These are phyloP conservation scores for Myotis lucifugus DNA, from an alignment of 2,113 vertebrate species.

Conservation along the genomic window DNA sequence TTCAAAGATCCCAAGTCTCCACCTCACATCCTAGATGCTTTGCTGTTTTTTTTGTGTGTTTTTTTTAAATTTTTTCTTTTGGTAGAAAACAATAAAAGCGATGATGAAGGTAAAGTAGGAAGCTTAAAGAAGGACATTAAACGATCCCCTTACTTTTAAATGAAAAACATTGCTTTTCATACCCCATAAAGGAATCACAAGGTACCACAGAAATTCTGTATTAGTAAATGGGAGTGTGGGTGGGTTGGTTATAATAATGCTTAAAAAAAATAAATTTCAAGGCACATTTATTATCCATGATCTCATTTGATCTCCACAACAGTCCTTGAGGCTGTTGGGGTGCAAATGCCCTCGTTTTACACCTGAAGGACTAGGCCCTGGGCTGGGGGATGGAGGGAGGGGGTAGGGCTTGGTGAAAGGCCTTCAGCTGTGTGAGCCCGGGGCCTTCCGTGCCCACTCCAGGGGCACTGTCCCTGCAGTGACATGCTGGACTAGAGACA, in stretches of 20 bases:
- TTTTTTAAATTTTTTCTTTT: background rate
- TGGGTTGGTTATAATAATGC: slow-evolving; percentile 5
- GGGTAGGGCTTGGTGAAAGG: background rate
- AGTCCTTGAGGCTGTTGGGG: background rate
- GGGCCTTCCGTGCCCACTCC: background rate
- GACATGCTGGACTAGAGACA: background rate
- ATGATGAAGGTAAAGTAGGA: background rate
- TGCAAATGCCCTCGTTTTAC: slow-evolving; percentile 19
- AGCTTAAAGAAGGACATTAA: slow-evolving; percentile 9
- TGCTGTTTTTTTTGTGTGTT: background rate
- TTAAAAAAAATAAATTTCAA: background rate
- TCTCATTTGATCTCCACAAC: slow-evolving; percentile 55
- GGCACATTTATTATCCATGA: slow-evolving; percentile 58
- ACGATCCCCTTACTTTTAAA: slow-evolving; percentile 24
- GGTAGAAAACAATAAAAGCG: slow-evolving; percentile 1
- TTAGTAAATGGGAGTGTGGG: background rate
- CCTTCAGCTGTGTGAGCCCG: background rate
- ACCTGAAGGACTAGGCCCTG: background rate
- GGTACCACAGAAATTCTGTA: background rate
- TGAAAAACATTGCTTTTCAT: slow-evolving; percentile 49
- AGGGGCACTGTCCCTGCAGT: background rate
- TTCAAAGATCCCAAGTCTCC: background rate
- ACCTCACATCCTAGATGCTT: background rate
- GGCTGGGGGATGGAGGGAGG: accelerated
- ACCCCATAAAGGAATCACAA: background rate